Evolutionary conservation across 2,797 vertebrate genomes (phyloP).

Genomic region (Nannoperca australis): DNA sequence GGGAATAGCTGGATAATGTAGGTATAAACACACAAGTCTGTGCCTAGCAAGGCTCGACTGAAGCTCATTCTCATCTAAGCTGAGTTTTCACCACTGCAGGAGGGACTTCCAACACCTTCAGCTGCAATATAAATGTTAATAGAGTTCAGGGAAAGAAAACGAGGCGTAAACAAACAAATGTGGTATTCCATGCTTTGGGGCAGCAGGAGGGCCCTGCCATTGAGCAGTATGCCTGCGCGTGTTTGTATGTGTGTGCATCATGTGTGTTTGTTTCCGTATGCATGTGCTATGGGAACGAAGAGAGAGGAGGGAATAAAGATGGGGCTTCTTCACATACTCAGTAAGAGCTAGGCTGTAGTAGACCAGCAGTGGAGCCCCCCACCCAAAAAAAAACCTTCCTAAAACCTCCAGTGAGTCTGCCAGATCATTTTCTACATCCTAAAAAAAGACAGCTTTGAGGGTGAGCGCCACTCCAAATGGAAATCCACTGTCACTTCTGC

Average conservation of each 20-base stretch:
- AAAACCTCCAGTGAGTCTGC: constrained; percentile 52
- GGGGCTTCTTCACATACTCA: constrained; percentile 61
- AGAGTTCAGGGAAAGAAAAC: constrained; percentile 87
- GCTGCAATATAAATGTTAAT: constrained; percentile 91
- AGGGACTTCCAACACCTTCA: constrained; percentile 87
- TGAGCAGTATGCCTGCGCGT: constrained; percentile 55
- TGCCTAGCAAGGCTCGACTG: constrained; percentile 75
- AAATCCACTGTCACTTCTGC: constrained; percentile 52
- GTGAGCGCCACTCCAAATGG: constrained; percentile 52
- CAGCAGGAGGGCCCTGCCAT: constrained; percentile 77
- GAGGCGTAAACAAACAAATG: constrained; percentile 87
- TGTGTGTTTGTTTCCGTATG: constrained; percentile 49
- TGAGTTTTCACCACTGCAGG: constrained; percentile 78
- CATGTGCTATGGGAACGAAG: constrained; percentile 59
- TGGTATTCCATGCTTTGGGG: constrained; percentile 82
- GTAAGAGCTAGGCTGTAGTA: constrained; percentile 62
- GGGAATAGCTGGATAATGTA: constrained; percentile 81
- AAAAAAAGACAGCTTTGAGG: constrained; percentile 50
- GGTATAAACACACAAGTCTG: constrained; percentile 82
- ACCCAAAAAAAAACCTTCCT: neutral
- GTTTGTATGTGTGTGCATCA: constrained; percentile 28
- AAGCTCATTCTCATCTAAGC: constrained; percentile 81
- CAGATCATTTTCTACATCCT: constrained; percentile 60
- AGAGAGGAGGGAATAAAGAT: constrained; percentile 65
- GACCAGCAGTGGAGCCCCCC: constrained; percentile 58